phyloP scores from a whole-genome alignment of 2,797 vertebrate genomes.

The Tiaroga cobitis region DNA sequence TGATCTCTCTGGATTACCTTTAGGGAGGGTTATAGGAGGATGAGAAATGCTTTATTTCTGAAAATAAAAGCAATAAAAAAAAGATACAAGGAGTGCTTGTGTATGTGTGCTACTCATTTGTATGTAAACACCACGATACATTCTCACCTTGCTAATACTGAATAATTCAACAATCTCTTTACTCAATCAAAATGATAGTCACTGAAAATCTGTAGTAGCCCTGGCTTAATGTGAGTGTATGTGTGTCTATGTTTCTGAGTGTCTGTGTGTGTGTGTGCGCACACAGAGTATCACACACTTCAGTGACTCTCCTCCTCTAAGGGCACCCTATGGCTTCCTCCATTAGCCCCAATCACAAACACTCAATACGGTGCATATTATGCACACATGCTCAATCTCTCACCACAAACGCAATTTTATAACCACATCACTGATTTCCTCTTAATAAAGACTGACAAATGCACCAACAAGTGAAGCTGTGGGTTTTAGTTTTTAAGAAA shows the following conservation, averaged over 20 bases:
- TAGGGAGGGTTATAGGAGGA: constrained; percentile 6
- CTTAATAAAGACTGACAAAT: not conserved
- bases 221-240: not conserved
- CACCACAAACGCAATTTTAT: not conserved
- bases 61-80: constrained; percentile 69
- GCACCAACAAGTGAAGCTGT: no score
- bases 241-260: no score
- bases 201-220: not conserved
- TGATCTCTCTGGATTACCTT: constrained; percentile 40
- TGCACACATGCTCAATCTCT: not conserved
- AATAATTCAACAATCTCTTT: not conserved
- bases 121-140: not conserved
- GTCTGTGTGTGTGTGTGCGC: not conserved
- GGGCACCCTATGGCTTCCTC: constrained; percentile 9
- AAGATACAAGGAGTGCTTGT: not conserved
- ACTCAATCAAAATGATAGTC: not conserved
- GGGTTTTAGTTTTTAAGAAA: no score
- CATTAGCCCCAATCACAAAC: constrained; percentile 67
- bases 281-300: constrained; percentile 24
- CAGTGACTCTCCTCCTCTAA: constrained; percentile 34
- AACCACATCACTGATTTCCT: not conserved
- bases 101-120: not conserved
- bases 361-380: not conserved
- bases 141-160: constrained; percentile 1
- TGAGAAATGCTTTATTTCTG: constrained; percentile 59